These are phyloP conservation scores for Pterois miles DNA, from an alignment of 2,797 vertebrate genomes.

Conservation along the genomic window DNA sequence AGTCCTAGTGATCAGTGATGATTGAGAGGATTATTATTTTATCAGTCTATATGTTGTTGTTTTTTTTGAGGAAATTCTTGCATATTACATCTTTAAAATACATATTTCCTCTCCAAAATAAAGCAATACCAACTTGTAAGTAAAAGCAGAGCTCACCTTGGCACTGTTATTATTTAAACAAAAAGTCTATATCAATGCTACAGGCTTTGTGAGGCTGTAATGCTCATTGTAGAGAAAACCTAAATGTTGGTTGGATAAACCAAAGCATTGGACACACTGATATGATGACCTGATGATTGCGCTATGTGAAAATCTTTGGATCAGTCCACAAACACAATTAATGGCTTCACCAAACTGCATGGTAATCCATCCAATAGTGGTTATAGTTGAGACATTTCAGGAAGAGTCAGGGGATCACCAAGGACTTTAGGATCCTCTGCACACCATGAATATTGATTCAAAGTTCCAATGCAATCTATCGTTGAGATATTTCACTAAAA, in stretches of 20 bases:
- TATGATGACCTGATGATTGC: too few relatives aligned
- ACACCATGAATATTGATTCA: too few relatives aligned
- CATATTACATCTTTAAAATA: too few relatives aligned
- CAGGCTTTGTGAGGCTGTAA: background rate
- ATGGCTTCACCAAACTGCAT: background rate
- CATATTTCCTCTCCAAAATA: background rate
- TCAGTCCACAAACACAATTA: background rate
- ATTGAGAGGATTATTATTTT: too few relatives aligned
- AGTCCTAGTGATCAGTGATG: too few relatives aligned
- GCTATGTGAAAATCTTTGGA: background rate
- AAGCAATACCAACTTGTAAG: background rate
- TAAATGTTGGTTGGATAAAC: background rate
- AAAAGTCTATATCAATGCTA: background rate
- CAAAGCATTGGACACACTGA: background rate
- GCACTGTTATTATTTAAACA: too few relatives aligned
- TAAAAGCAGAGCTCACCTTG: background rate
- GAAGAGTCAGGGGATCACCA: too few relatives aligned
- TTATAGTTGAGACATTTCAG: background rate
- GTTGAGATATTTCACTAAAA: too few relatives aligned
- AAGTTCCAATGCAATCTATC: too few relatives aligned
- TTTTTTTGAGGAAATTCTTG: too few relatives aligned
- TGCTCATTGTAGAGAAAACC: background rate
- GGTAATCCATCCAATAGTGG: background rate
- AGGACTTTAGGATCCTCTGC: too few relatives aligned
- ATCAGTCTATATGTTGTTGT: too few relatives aligned